phyloP scores from a whole-genome alignment of 2,797 vertebrate genomes.

The Uromys caudimaculatus region DNA sequence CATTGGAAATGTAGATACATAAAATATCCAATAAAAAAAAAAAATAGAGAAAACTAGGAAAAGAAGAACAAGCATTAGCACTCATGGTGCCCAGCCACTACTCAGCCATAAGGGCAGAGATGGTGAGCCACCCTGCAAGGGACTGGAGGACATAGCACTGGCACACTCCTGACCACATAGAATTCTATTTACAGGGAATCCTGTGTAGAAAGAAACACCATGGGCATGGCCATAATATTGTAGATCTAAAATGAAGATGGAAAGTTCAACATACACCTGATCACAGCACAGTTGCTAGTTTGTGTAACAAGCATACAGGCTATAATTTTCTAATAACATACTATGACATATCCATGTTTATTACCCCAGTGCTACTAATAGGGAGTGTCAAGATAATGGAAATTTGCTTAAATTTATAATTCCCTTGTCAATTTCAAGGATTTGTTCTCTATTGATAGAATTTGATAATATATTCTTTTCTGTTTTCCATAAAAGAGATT shows the following conservation, averaged over 20 bases:
- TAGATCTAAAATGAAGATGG: not conserved
- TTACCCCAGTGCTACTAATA: not conserved
- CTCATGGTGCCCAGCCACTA: not conserved
- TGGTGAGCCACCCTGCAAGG: rapidly evolving
- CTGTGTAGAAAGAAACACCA: too few species aligned
- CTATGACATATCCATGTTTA: not conserved
- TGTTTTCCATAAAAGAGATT: not conserved
- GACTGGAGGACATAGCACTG: rapidly evolving
- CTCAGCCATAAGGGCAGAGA: not conserved
- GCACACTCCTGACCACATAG: not conserved
- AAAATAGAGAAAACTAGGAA: not conserved
- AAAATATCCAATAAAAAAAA: too few species aligned
- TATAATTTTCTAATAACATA: not conserved
- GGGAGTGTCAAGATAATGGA: not conserved
- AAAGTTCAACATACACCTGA: not conserved
- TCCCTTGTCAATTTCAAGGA: not conserved
- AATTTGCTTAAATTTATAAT: slow-evolving; percentile 5
- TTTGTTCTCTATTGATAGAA: not conserved
- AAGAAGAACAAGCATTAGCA: not conserved
- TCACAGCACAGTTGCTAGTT: not conserved
- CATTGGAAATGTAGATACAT: too few species aligned
- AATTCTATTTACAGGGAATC: not conserved
- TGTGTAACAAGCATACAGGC: not conserved
- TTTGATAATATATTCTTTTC: not conserved
- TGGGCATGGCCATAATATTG: not conserved